Evolutionary conservation across 2,888 invertebrate genomes (phyloP).

Genomic region (Netelia inedita): DNA sequence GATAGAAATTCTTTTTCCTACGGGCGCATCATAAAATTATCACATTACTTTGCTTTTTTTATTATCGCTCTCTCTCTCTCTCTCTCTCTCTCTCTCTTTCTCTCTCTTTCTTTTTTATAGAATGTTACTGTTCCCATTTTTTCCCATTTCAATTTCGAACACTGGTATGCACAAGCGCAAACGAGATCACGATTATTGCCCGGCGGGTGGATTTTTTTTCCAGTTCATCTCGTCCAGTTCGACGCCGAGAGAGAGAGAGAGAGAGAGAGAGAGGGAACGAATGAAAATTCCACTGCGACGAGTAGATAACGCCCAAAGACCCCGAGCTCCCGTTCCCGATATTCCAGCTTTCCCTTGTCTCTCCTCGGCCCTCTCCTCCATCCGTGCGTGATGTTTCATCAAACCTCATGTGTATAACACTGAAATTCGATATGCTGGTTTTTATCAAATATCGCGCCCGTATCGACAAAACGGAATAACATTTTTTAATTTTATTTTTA

Average conservation of each 20-base stretch:
- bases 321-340: slow-evolving; percentile 48
- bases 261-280: slow-evolving; percentile 43
- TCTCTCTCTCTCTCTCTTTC: neutral
- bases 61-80: neutral
- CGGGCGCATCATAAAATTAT: slow-evolving; percentile 27
- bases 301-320: slow-evolving; percentile 64
- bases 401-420: slow-evolving; percentile 29
- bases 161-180: slow-evolving; percentile 35
- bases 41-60: slow-evolving; percentile 29
- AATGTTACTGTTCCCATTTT: slow-evolving; percentile 9
- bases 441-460: slow-evolving; percentile 30
- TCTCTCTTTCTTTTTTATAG: neutral
- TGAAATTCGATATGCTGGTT: slow-evolving; percentile 38
- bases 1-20: slow-evolving; percentile 1
- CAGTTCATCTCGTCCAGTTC: slow-evolving; percentile 62
- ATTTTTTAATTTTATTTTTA: slow-evolving; percentile 3
- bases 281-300: slow-evolving; percentile 62
- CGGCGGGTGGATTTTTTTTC: slow-evolving; percentile 52
- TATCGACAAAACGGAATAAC: slow-evolving; percentile 29
- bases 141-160: slow-evolving; percentile 41
- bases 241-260: slow-evolving; percentile 45
- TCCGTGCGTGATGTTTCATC: slow-evolving; percentile 51
- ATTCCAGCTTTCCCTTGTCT: slow-evolving; percentile 39
- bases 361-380: neutral
- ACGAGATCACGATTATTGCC: slow-evolving; percentile 58